phyloP scores from a whole-genome alignment of 2,888 invertebrate species.

The Yponomeuta cagnagella region DNA sequence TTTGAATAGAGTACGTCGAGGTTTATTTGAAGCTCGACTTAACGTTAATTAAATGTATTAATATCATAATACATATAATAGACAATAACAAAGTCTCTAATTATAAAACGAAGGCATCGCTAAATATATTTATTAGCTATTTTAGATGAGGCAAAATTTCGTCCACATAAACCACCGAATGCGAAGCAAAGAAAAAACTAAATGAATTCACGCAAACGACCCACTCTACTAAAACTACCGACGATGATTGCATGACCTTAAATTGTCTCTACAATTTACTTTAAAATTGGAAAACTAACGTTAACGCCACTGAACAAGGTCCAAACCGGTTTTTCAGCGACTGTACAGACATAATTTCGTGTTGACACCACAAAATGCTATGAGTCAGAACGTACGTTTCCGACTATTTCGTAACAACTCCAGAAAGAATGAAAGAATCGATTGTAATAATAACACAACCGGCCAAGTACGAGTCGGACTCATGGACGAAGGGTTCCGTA shows the following conservation, averaged over 20 bases:
- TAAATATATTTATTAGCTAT: too few species aligned
- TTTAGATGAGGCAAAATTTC: too few species aligned
- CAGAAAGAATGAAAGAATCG: too few species aligned
- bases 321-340: slow-evolving; percentile 11
- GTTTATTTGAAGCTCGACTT: too few species aligned
- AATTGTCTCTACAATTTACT: not conserved
- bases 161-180: not conserved
- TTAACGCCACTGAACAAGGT: slow-evolving; percentile 3
- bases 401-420: not conserved
- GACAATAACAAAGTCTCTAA: too few species aligned
- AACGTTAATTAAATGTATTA: too few species aligned
- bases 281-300: not conserved
- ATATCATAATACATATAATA: too few species aligned
- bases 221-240: not conserved
- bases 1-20: too few species aligned
- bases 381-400: not conserved
- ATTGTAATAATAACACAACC: too few species aligned
- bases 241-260: slow-evolving; percentile 3
- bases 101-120: too few species aligned
- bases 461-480: too few species aligned
- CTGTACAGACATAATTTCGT: slow-evolving; percentile 33
- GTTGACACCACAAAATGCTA: slow-evolving; percentile 33
- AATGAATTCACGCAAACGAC: not conserved
- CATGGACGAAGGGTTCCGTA: too few species aligned
- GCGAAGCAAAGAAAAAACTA: not conserved